Conservation (phyloP, 2,888 invertebrate genomes). For the Amblyjoppa proteus region DNA sequence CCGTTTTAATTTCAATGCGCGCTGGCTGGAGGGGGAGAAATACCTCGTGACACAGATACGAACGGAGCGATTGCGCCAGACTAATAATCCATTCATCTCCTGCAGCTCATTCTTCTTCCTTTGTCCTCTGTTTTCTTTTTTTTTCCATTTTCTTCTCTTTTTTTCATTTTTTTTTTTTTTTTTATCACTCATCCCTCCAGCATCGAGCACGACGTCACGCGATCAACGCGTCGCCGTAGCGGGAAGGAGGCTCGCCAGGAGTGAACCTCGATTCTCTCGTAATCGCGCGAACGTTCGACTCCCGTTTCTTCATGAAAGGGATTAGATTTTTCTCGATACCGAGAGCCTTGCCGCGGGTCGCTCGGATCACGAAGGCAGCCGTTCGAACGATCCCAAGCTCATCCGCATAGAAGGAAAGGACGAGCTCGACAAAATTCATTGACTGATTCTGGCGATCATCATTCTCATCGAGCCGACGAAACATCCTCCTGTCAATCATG, state of each 20-base stretch:
- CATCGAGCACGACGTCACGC: slow-evolving; percentile 9
- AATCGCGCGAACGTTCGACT: slow-evolving; percentile 34
- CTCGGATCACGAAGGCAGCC: not conserved
- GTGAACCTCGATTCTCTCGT: slow-evolving; percentile 33
- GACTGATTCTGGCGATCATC: slow-evolving; percentile 1
- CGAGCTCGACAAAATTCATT: not conserved
- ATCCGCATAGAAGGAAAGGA: not conserved
- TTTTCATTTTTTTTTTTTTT: not conserved
- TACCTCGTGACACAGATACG: slow-evolving; percentile 68
- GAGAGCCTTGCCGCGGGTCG: slow-evolving; percentile 27
- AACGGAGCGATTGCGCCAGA: slow-evolving; percentile 67
- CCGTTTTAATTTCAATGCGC: slow-evolving; percentile 42
- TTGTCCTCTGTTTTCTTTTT: slow-evolving; percentile 60
- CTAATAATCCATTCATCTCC: slow-evolving; percentile 75
- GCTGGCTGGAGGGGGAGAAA: not conserved
- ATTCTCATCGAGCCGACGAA: not conserved
- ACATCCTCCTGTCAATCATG: slow-evolving; percentile 2
- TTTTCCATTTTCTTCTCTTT: not conserved
- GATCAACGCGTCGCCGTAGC: slow-evolving; percentile 31
- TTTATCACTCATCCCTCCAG: slow-evolving; percentile 18
- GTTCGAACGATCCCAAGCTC: not conserved
- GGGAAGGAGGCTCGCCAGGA: not conserved
- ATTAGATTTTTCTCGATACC: slow-evolving; percentile 51
- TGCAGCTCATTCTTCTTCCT: slow-evolving; percentile 71
- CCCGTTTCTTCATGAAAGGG: slow-evolving; percentile 13